These are phyloP conservation scores for Brachionus sp. DNA, from an alignment of 1,140 invertebrate genomes.

Conservation along the genomic window DNA sequence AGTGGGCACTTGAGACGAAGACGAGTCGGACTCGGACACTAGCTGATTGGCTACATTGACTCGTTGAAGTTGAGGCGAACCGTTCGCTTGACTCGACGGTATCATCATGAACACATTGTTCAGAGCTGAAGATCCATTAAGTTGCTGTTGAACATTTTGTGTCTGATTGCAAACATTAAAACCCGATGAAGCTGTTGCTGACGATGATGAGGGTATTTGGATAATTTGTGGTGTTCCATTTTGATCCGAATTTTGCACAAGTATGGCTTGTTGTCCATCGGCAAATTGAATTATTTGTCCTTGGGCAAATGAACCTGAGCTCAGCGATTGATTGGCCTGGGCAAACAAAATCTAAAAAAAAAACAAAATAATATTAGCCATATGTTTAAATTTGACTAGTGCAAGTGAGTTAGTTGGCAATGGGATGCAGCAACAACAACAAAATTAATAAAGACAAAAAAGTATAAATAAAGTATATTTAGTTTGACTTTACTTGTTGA, in stretches of 20 bases:
- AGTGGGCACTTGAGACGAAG: background rate
- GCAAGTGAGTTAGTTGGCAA: too few relatives aligned
- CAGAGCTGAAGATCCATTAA: background rate
- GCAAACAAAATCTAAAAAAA: background rate
- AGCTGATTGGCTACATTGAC: background rate
- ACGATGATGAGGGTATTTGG: background rate
- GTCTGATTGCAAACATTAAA: background rate
- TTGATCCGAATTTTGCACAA: slow-evolving; percentile 31
- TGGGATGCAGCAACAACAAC: too few relatives aligned
- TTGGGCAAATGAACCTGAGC: background rate
- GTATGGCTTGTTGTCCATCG: slow-evolving; percentile 41
- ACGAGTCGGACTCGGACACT: background rate
- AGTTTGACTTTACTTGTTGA: slow-evolving; percentile 16
- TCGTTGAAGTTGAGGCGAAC: slow-evolving; percentile 13
- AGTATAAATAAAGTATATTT: background rate
- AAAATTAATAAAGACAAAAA: background rate
- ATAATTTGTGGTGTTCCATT: slow-evolving; percentile 19
- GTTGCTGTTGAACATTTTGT: background rate
- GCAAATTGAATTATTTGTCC: slow-evolving; percentile 33
- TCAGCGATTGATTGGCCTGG: background rate
- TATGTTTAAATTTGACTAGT: too few relatives aligned
- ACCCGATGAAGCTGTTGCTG: background rate
- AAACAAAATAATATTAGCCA: too few relatives aligned
- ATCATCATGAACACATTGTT: slow-evolving; percentile 44
- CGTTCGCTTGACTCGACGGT: slow-evolving; percentile 1